Evolutionary conservation across 2,888 invertebrate species (phyloP).

Genomic region (Punctoribates punctum): DNA sequence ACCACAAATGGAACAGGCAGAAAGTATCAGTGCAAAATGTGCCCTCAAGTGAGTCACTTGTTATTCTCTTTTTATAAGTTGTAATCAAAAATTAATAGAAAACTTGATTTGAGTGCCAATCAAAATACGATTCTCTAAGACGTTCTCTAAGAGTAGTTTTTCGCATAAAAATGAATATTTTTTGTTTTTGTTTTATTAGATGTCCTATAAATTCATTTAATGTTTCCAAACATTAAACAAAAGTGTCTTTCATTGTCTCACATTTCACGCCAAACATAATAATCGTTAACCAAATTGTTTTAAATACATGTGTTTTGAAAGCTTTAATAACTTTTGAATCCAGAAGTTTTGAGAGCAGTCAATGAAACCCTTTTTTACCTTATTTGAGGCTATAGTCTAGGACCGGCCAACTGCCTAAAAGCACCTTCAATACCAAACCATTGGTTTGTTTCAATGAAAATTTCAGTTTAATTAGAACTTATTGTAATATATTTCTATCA

Average conservation of each 20-base stretch:
- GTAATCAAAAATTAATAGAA: too few relatives aligned
- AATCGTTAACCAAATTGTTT: background rate
- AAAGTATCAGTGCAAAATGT: conserved; percentile 95
- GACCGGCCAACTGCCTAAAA: too few relatives aligned
- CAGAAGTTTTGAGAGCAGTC: background rate
- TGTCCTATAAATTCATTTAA: background rate
- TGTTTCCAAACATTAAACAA: background rate
- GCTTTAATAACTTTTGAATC: background rate
- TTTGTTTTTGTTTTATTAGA: background rate
- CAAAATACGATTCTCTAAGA: too few relatives aligned
- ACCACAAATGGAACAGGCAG: conserved; percentile 56
- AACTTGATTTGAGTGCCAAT: too few relatives aligned
- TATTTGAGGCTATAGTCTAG: too few relatives aligned
- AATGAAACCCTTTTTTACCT: conserved; percentile 6
- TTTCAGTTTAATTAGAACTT: too few relatives aligned
- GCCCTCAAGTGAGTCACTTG: conserved; percentile 73
- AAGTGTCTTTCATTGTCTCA: conserved; percentile 5
- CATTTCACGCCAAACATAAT: background rate
- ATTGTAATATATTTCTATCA: too few relatives aligned
- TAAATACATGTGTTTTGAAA: conserved; percentile 12
- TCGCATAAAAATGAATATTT: background rate
- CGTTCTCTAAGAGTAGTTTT: too few relatives aligned
- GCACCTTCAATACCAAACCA: too few relatives aligned
- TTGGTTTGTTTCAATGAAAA: too few relatives aligned
- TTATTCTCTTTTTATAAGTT: too few relatives aligned